Percentiles rank a stretch among this genome's conserved stretches.
phyloP scores from a whole-genome alignment of 1,140 invertebrate species.

The Cydia fagiglandana region DNA sequence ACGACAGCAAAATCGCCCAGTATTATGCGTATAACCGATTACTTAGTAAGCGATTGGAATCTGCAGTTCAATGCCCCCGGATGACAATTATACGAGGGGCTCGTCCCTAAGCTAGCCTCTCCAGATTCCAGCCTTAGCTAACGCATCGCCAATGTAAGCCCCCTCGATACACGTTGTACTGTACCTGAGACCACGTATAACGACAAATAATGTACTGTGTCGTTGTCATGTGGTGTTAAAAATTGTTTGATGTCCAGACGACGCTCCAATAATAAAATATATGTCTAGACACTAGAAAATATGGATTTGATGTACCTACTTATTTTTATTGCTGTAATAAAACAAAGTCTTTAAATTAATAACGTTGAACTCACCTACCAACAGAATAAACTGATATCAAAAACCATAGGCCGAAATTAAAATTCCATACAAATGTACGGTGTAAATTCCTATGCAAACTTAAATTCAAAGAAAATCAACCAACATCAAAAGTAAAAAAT shows the following conservation, averaged over 20 bases:
- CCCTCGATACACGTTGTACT: no score
- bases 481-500: neutral
- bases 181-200: no score
- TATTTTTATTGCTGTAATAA: no score
- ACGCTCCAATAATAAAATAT: no score
- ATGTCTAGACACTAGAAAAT: no score
- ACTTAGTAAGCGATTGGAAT: neutral
- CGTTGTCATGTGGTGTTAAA: no score
- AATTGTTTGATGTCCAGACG: no score
- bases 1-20: no score
- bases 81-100: slow-evolving; percentile 56
- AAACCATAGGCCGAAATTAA: neutral
- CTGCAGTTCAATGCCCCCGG: slow-evolving; percentile 51
- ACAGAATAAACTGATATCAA: neutral
- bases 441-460: neutral
- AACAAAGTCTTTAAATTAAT: no score
- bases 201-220: no score
- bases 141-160: slow-evolving; percentile 38
- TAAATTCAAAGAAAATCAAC: neutral
- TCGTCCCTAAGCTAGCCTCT: slow-evolving; percentile 46
- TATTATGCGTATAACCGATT: neutral
- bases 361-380: no score
- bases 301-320: no score
- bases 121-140: slow-evolving; percentile 37
- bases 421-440: neutral